phyloP scores from a whole-genome alignment of 2,888 invertebrate genomes.

The Eupithecia vulgata region DNA sequence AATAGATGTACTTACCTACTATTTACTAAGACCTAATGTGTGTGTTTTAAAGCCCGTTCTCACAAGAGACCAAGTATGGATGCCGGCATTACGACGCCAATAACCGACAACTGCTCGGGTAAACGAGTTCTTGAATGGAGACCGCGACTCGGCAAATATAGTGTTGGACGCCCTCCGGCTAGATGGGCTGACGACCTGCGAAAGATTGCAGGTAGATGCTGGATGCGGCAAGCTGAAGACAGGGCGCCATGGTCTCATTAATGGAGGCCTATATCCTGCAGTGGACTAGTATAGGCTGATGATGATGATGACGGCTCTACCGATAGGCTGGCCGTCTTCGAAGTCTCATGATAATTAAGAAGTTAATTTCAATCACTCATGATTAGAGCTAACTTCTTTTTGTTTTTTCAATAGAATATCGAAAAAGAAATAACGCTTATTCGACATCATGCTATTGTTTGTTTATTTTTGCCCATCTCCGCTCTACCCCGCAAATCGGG shows the following conservation, averaged over 20 bases:
- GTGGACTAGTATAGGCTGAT: not conserved
- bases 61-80: not conserved
- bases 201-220: not conserved
- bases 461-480: too few relatives aligned
- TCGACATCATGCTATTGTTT: too few relatives aligned
- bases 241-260: not conserved
- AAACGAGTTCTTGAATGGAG: not conserved
- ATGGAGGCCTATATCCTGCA: not conserved
- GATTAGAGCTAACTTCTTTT: too few relatives aligned
- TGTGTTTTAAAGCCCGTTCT: slow-evolving; percentile 10
- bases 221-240: not conserved
- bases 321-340: not conserved
- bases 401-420: too few relatives aligned
- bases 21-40: slow-evolving; percentile 10
- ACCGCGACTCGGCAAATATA: not conserved
- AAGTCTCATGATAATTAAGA: too few relatives aligned
- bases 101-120: not conserved
- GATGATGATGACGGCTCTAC: not conserved
- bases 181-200: not conserved
- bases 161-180: not conserved
- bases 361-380: too few relatives aligned
- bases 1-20: slow-evolving; percentile 21
- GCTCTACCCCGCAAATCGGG: too few relatives aligned
- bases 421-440: too few relatives aligned
- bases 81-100: not conserved